A percentile compares a stretch with the other conserved stretches of the same genome.
phyloP scores from a whole-genome alignment of 2,797 vertebrate genomes.

The Lepidocolaptes lacrymiger region DNA sequence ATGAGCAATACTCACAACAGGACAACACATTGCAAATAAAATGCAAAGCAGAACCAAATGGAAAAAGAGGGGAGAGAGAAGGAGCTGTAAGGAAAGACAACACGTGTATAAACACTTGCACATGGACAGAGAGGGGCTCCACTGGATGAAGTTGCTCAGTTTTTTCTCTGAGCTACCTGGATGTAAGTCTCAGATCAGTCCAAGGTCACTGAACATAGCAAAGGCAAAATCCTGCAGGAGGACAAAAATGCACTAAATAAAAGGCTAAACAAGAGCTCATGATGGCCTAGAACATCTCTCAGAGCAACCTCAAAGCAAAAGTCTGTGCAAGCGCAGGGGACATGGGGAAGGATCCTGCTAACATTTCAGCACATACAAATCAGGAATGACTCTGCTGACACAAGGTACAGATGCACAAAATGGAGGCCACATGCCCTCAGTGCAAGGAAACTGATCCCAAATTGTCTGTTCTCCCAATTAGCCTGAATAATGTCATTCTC shows the following conservation, averaged over 20 bases:
- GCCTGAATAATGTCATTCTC: background rate
- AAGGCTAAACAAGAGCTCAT: background rate
- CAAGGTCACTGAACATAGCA: background rate
- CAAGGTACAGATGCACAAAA: background rate
- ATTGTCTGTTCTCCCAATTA: background rate
- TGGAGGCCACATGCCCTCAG: accelerated
- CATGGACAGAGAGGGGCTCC: background rate
- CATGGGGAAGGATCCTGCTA: background rate
- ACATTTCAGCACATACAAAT: background rate
- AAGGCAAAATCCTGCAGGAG: background rate
- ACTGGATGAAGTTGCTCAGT: background rate
- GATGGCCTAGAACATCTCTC: background rate
- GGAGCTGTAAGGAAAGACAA: background rate
- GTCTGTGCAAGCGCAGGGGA: accelerated
- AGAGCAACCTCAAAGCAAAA: background rate
- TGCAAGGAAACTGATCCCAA: background rate
- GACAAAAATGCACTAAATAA: background rate
- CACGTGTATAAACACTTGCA: background rate
- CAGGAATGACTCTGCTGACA: background rate
- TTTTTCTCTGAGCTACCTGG: background rate
- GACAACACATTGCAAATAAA: conserved; percentile 36
- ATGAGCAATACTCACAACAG: conserved; percentile 59
- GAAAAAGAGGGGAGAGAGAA: conserved; percentile 32
- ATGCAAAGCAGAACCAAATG: conserved; percentile 54
- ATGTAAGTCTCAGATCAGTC: background rate